These are phyloP conservation scores for Hippocampus kuda DNA, from an alignment of 2,797 vertebrate species.

Conservation along the genomic window DNA sequence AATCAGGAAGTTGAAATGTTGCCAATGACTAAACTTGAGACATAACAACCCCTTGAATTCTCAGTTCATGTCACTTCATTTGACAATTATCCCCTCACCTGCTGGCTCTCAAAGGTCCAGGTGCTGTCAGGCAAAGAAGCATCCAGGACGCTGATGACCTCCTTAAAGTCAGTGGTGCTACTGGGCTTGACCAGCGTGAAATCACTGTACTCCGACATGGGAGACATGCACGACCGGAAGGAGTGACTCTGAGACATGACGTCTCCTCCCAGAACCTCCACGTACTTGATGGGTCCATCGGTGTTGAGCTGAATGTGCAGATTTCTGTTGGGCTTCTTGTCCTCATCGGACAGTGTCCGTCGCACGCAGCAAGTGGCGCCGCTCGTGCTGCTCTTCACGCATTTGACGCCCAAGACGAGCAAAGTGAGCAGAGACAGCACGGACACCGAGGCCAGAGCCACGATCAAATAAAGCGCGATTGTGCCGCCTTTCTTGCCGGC, in stretches of 20 bases:
- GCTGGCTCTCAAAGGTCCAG: slow-evolving; percentile 64
- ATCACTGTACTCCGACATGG: slow-evolving; percentile 65
- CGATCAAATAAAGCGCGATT: slow-evolving; percentile 56
- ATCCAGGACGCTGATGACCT: slow-evolving; percentile 58
- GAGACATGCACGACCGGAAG: slow-evolving; percentile 64
- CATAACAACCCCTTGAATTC: not conserved
- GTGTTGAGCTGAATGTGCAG: slow-evolving; percentile 64
- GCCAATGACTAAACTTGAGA: not conserved
- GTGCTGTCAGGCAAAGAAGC: slow-evolving; percentile 59
- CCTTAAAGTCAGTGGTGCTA: slow-evolving; percentile 60
- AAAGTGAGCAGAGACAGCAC: slow-evolving; percentile 55
- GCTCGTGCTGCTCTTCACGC: slow-evolving; percentile 44
- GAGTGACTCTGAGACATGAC: slow-evolving; percentile 66
- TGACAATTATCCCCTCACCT: slow-evolving; percentile 45
- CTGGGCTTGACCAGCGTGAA: slow-evolving; percentile 64
- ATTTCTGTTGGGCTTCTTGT: slow-evolving; percentile 64
- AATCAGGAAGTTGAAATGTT: not conserved
- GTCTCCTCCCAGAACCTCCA: slow-evolving; percentile 66
- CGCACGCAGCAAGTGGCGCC: slow-evolving; percentile 51
- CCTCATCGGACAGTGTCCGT: slow-evolving; percentile 39
- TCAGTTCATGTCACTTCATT: not conserved
- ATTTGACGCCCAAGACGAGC: slow-evolving; percentile 56
- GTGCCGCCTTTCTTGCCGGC: slow-evolving; percentile 43
- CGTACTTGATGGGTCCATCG: slow-evolving; percentile 64
- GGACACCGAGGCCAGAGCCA: slow-evolving; percentile 56